Percentiles rank a stretch among this genome's conserved stretches.
Evolutionary conservation across 2,888 invertebrate genomes (phyloP).

Genomic region (Tetranychus piercei): DNA sequence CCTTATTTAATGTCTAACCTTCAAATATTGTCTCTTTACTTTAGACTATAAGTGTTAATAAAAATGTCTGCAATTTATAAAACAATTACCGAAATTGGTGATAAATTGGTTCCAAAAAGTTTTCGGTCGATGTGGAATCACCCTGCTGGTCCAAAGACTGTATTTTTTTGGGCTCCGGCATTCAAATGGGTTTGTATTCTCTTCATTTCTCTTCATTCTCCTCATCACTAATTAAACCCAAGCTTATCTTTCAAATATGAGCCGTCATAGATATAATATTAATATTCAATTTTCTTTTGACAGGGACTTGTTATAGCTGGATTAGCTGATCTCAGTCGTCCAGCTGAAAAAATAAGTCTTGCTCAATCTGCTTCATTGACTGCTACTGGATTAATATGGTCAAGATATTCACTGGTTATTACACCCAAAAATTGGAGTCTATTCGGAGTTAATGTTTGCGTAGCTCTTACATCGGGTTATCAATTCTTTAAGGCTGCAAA

Average conservation of each 20-base stretch:
- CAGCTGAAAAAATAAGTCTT: constrained; percentile 40
- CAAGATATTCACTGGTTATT: constrained; percentile 84
- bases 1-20: too few species aligned
- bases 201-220: not conserved
- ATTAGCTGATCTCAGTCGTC: constrained; percentile 66
- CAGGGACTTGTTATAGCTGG: constrained; percentile 70
- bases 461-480: constrained; percentile 65
- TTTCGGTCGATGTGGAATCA: constrained; percentile 68
- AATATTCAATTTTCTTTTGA: constrained; percentile 24
- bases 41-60: too few species aligned
- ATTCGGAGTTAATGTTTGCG: constrained; percentile 88
- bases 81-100: constrained; percentile 18
- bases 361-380: constrained; percentile 44
- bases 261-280: constrained; percentile 23
- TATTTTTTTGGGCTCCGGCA: constrained; percentile 94
- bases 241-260: not conserved
- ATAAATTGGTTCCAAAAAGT: constrained; percentile 22
- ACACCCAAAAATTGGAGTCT: constrained; percentile 87
- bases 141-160: constrained; percentile 91
- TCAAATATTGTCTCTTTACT: too few species aligned
- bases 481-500: constrained; percentile 37
- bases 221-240: not conserved
- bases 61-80: constrained; percentile 23
- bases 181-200: constrained; percentile 75
- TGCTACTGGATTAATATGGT: constrained; percentile 83